Evolutionary conservation across 2,113 vertebrate species (phyloP).

Genomic region (Prinia subflava): DNA sequence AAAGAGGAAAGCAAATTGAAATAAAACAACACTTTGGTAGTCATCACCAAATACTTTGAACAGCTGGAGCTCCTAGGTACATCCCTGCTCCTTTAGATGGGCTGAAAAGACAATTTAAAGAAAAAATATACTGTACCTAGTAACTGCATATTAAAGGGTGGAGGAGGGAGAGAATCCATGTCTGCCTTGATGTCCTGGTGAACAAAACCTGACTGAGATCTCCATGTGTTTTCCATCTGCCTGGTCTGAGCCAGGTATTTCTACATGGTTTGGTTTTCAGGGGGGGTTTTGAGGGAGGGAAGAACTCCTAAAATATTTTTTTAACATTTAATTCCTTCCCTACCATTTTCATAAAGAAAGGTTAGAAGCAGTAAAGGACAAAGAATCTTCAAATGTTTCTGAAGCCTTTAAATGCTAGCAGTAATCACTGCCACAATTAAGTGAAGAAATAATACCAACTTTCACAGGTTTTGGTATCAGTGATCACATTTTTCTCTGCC

Average conservation of each 20-base stretch:
- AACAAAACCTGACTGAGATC: conserved; percentile 9
- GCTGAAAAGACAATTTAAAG: conserved; percentile 6
- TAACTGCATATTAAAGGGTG: background rate
- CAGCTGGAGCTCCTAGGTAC: conserved; percentile 18
- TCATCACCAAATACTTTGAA: background rate
- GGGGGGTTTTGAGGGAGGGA: background rate
- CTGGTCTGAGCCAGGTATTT: background rate
- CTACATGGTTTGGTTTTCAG: background rate
- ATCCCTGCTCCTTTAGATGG: background rate
- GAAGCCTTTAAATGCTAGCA: background rate
- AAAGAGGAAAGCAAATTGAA: background rate
- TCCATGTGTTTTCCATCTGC: background rate
- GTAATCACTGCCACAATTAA: background rate
- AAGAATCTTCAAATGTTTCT: background rate
- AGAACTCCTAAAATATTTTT: background rate
- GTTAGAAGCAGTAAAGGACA: background rate
- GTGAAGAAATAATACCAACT: background rate
- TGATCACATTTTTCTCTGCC: background rate
- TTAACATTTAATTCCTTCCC: conserved; percentile 9
- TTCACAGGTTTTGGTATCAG: background rate
- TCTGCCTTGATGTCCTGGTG: background rate
- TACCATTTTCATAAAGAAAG: conserved; percentile 2
- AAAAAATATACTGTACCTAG: conserved; percentile 32
- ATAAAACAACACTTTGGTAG: background rate
- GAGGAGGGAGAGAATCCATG: background rate